phyloP scores from a whole-genome alignment of 2,113 vertebrate genomes.

The Leiothrix lutea region DNA sequence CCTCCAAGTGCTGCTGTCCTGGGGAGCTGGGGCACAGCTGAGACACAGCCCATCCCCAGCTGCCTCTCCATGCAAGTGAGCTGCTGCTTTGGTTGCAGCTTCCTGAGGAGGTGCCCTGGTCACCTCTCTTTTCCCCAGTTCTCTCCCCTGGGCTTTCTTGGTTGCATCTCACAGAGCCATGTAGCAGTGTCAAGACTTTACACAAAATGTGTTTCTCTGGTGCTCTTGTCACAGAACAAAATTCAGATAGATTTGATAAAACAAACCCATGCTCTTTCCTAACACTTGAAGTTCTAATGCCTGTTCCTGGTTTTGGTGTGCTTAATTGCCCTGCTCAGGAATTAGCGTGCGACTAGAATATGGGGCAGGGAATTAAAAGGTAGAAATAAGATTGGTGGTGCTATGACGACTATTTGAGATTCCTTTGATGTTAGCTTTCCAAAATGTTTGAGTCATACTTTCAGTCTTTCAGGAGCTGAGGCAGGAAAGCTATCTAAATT shows the following conservation, averaged over 20 bases:
- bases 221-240: not conserved
- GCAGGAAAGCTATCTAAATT: not conserved
- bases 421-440: not conserved
- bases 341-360: not conserved
- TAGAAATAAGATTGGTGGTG: not conserved
- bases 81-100: not conserved
- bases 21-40: not conserved
- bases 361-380: not conserved
- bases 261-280: accelerated
- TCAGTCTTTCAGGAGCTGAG: not conserved
- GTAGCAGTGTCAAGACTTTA: not conserved
- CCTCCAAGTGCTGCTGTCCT: not conserved
- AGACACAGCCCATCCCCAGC: not conserved
- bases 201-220: not conserved
- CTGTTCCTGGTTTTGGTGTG: not conserved
- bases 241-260: not conserved
- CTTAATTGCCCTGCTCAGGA: not conserved
- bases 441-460: not conserved
- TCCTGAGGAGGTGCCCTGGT: not conserved
- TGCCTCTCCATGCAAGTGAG: not conserved
- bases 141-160: not conserved
- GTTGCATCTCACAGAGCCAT: not conserved
- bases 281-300: not conserved
- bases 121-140: not conserved
- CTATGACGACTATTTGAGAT: not conserved